Conservation (phyloP, 1,140 invertebrate genomes). For the Drosophila persimilis region DNA sequence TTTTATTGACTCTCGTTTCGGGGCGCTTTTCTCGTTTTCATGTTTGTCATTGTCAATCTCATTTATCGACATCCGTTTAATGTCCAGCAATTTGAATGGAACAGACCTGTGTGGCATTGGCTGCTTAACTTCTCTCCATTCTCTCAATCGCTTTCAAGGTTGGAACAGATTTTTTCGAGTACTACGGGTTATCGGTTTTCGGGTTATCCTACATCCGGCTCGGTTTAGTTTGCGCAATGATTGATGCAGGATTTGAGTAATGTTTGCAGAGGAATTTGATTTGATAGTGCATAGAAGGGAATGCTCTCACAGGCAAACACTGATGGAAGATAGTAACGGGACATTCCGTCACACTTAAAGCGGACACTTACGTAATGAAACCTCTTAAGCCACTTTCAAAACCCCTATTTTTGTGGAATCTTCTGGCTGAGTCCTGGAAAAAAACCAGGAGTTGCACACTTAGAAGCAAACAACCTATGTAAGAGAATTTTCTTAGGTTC, state of each 20-base stretch:
- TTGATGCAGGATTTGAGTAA: constrained; percentile 15
- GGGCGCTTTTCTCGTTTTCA: constrained; percentile 71
- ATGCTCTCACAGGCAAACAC: background rate
- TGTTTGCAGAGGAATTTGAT: constrained; percentile 1
- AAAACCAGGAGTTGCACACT: too few species aligned
- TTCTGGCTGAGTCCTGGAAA: too few species aligned
- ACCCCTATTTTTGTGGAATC: too few species aligned
- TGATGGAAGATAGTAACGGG: too few species aligned
- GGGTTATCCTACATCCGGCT: constrained; percentile 31
- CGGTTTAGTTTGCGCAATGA: constrained; percentile 15
- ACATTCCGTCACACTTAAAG: background rate
- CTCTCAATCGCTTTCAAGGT: constrained; percentile 53
- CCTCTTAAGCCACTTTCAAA: too few species aligned
- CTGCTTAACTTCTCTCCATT: constrained; percentile 37
- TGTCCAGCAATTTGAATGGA: constrained; percentile 69
- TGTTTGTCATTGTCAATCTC: constrained; percentile 81
- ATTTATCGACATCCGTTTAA: constrained; percentile 78
- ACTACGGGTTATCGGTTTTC: background rate
- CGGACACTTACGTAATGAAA: too few species aligned
- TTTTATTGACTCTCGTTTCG: constrained; percentile 66
- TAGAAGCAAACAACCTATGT: too few species aligned
- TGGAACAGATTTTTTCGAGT: constrained; percentile 14
- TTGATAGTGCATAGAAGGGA: background rate
- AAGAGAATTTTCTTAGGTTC: too few species aligned
- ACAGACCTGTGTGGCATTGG: constrained; percentile 42